phyloP scores from a whole-genome alignment of 2,797 vertebrate genomes.

The Phalloptychus januarius region DNA sequence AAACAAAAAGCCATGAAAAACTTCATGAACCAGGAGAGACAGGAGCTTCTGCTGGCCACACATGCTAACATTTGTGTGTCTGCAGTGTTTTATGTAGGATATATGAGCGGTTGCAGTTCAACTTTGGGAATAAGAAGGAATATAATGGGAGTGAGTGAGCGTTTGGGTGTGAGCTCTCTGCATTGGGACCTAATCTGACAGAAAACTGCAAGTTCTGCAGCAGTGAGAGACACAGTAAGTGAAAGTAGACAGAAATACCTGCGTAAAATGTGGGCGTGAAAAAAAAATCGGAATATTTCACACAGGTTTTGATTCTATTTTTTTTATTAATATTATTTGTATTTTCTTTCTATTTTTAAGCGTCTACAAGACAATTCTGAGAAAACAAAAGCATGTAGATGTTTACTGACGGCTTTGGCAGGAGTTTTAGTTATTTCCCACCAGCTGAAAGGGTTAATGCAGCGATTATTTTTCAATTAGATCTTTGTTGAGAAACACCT shows the following conservation, averaged over 20 bases:
- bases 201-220: not conserved
- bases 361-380: not conserved
- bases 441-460: not conserved
- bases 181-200: not conserved
- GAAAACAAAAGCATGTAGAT: not conserved
- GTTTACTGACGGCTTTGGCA: not conserved
- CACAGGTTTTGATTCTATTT: not conserved
- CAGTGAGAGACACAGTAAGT: not conserved
- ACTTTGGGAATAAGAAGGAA: not conserved
- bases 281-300: not conserved
- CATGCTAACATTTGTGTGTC: not conserved
- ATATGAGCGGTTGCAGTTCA: not conserved
- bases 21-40: not conserved
- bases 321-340: not conserved
- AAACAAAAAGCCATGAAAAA: slow-evolving; percentile 39
- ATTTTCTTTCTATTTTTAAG: not conserved
- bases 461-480: not conserved
- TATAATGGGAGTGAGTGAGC: not conserved
- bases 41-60: not conserved
- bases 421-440: not conserved
- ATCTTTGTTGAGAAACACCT: not conserved
- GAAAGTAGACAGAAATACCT: not conserved
- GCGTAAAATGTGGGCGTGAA: no score
- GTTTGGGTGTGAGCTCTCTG: not conserved
- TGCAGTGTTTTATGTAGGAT: not conserved